Conservation (phyloP, 92 coral and sea anemone species). For the Heliopora coerulea region DNA sequence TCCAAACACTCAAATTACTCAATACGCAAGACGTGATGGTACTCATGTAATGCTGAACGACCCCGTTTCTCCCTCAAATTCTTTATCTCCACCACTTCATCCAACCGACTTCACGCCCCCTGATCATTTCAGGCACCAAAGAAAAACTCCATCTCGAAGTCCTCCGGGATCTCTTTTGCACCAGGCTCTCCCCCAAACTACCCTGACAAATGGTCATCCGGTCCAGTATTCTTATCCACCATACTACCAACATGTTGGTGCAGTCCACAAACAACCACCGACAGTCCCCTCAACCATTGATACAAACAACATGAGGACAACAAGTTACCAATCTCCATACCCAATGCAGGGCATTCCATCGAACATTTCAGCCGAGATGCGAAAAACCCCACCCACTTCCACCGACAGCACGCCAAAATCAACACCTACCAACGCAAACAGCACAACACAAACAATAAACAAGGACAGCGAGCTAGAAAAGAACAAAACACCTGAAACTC, state of each 20-base stretch:
- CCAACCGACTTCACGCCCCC: not conserved
- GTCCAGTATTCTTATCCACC: slow-evolving; percentile 4
- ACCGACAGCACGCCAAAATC: not conserved
- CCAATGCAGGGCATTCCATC: not conserved
- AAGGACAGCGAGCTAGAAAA: not conserved
- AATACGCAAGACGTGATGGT: not conserved
- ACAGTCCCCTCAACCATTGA: not conserved
- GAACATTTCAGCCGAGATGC: not conserved
- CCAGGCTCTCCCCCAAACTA: not conserved
- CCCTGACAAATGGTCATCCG: not conserved
- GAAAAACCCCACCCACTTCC: not conserved
- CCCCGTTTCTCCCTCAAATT: not conserved
- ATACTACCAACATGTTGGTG: slow-evolving; percentile 4
- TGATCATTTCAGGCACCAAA: not conserved
- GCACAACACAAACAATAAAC: not conserved
- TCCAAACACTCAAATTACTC: slow-evolving; percentile 16
- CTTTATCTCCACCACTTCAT: not conserved
- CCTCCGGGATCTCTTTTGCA: not conserved
- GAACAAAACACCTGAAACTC: not conserved
- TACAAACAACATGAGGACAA: not conserved
- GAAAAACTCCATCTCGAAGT: not conserved
- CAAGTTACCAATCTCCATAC: not conserved
- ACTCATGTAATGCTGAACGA: not conserved
- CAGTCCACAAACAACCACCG: slow-evolving; percentile 1
- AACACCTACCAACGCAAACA: not conserved